Percentiles rank a stretch among this genome's conserved stretches.
These are phyloP conservation scores for Drosophila erecta DNA, from an alignment of 1,140 invertebrate genomes.

Conservation along the genomic window DNA sequence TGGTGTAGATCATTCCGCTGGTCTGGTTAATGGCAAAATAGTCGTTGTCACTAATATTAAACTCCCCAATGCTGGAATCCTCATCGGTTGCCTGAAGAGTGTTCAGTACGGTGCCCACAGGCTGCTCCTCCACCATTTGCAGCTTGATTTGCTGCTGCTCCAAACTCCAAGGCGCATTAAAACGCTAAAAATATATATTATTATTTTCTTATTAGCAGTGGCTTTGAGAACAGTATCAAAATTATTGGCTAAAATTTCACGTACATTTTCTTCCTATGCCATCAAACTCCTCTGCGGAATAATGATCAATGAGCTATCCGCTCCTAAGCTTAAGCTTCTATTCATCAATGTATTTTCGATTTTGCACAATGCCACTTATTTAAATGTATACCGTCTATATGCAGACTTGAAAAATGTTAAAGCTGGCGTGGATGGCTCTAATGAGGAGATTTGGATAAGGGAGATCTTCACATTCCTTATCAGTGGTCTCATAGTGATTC, in stretches of 20 bases:
- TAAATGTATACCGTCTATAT: conserved; percentile 62
- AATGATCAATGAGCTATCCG: conserved; percentile 24
- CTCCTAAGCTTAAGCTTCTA: conserved; percentile 51
- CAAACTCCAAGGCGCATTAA: conserved; percentile 90
- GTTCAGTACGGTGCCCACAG: conserved; percentile 91
- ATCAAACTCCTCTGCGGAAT: background rate
- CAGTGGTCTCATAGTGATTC: conserved; percentile 43
- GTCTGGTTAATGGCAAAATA: conserved; percentile 92
- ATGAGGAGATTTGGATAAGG: conserved; percentile 51
- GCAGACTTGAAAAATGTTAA: conserved; percentile 52
- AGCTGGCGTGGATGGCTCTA: conserved; percentile 23
- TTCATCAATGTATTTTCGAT: conserved; percentile 68
- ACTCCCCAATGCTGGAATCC: conserved; percentile 93
- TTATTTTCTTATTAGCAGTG: background rate
- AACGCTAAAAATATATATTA: conserved; percentile 76
- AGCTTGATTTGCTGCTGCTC: conserved; percentile 89
- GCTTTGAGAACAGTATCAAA: conserved; percentile 30
- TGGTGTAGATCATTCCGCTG: conserved; percentile 92
- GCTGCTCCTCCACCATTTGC: conserved; percentile 93
- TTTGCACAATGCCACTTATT: conserved; percentile 53
- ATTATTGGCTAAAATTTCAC: conserved; percentile 1
- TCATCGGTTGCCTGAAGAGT: conserved; percentile 92
- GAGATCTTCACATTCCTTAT: conserved; percentile 55
- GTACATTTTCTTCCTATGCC: conserved; percentile 2
- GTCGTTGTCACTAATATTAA: conserved; percentile 86